Evolutionary conservation across 2,888 invertebrate genomes (phyloP), one percentile per base, ranked within the genome.

Genomic region (Caenorhabditis sinica): DNA sequence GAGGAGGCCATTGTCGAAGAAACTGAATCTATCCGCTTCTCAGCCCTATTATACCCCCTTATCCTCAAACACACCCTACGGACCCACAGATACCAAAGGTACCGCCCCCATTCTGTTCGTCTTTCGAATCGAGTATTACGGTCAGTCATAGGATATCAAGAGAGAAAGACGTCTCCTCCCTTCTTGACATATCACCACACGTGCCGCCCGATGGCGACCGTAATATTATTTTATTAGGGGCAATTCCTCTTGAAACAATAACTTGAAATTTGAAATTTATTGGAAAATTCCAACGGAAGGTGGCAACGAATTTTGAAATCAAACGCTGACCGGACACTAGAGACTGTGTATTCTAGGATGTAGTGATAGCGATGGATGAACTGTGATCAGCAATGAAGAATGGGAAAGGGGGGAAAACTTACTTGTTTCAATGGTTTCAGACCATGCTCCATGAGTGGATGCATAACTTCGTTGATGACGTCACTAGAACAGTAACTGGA

Each of bases 401-500:
- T 30, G 33, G 58, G n/a, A n/a, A n/a, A n/a, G 60, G 66, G 49
- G 30, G 13, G 30, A 36, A 51, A 33, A 77, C 76, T 79, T 49
- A 72, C 77, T 17, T 71, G 43, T 45, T 71, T 63, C n/a, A 33
- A 17, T 11, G 20, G 25, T 36, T 79, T 79, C 9, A 79, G 56
- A 28, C 69, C 72, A 61, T 65, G 63, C 71, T 72, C 79, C 20
- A 79, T 61, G 9, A 79, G 53, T 1, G 79, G 79, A 69, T 71
- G 71, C 79, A 79, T 79, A 28, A 65, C 63, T 36, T 79, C 79
- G 79, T 81, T 76, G 71, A 80, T 60, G 15, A 72, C 66, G 72
- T 71, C 73, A 58, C 76, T 69, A 71, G 74, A 74, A 80, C 75
- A 81, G 58, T 76, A 65, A 72, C 81, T 81, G 53, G 76, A 81